Evolutionary conservation across 2,888 invertebrate species (phyloP).

Genomic region (Tolmerus cingulatus): DNA sequence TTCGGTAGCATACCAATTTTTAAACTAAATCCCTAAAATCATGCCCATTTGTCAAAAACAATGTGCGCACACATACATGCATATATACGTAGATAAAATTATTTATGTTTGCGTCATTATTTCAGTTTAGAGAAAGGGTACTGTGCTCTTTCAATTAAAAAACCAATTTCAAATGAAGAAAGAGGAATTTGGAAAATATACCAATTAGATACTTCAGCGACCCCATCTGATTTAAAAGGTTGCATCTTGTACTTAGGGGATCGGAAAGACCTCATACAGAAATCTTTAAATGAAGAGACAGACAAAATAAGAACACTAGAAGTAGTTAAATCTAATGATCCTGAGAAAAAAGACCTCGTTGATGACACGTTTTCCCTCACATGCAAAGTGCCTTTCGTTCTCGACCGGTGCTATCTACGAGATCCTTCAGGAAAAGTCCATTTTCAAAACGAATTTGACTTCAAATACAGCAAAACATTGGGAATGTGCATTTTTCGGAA

Average conservation of each 20-base stretch:
- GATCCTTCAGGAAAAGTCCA: slow-evolving; percentile 53
- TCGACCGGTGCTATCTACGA: slow-evolving; percentile 53
- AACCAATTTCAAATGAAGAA: slow-evolving; percentile 51
- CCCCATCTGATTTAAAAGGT: neutral
- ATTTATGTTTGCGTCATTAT: neutral
- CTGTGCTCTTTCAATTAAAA: slow-evolving; percentile 53
- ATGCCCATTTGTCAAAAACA: neutral
- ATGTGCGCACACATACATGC: no score
- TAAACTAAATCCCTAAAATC: neutral
- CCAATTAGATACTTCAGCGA: neutral
- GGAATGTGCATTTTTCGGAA: slow-evolving; percentile 52
- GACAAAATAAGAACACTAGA: neutral
- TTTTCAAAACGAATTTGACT: slow-evolving; percentile 51
- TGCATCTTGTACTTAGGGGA: slow-evolving; percentile 22
- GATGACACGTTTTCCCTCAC: slow-evolving; percentile 49
- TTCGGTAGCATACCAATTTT: no score
- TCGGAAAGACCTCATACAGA: neutral
- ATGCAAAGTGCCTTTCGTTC: slow-evolving; percentile 53
- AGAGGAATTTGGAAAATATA: slow-evolving; percentile 52
- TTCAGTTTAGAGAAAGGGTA: slow-evolving; percentile 51
- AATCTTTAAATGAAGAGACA: neutral
- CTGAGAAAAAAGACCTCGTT: neutral
- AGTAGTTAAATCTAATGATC: neutral
- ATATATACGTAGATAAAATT: neutral
- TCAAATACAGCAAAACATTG: slow-evolving; percentile 51